phyloP scores from a whole-genome alignment of 2,113 vertebrate species.

The Coryphaenoides rupestris region DNA sequence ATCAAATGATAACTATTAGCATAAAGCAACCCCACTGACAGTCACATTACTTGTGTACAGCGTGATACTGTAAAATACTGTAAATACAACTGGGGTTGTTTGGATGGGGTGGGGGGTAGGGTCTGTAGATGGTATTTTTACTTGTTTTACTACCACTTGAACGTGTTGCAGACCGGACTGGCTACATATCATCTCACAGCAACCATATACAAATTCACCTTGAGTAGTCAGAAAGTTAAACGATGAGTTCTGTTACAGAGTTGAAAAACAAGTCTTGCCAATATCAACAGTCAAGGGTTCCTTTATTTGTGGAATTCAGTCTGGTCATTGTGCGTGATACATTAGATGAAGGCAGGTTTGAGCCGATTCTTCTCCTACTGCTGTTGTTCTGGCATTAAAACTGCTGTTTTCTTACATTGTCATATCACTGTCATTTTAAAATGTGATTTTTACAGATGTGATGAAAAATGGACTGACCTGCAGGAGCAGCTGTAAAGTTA shows the following conservation, averaged over 20 bases:
- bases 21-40: constrained; percentile 72
- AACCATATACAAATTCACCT: constrained; percentile 39
- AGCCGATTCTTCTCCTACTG: constrained; percentile 23
- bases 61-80: constrained; percentile 91
- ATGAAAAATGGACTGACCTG: constrained; percentile 48
- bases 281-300: too few species aligned
- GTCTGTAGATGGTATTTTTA: constrained; percentile 36
- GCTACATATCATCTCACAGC: constrained; percentile 68
- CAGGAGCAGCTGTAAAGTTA: constrained; percentile 25
- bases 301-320: constrained; percentile 10
- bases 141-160: constrained; percentile 53
- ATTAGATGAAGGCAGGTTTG: constrained; percentile 20
- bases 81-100: constrained; percentile 79
- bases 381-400: constrained; percentile 10
- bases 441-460: constrained; percentile 57
- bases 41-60: constrained; percentile 72
- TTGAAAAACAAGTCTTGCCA: constrained; percentile 23
- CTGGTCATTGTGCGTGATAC: constrained; percentile 6
- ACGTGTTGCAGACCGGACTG: constrained; percentile 76
- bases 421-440: constrained; percentile 55
- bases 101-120: constrained; percentile 39
- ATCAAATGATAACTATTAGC: constrained; percentile 54
- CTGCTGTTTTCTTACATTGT: constrained; percentile 60
- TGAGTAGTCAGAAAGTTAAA: constrained; percentile 8
- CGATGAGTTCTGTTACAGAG: constrained; percentile 5